These are phyloP conservation scores for Tor tambroides DNA, from an alignment of 2,113 vertebrate species.

Conservation along the genomic window DNA sequence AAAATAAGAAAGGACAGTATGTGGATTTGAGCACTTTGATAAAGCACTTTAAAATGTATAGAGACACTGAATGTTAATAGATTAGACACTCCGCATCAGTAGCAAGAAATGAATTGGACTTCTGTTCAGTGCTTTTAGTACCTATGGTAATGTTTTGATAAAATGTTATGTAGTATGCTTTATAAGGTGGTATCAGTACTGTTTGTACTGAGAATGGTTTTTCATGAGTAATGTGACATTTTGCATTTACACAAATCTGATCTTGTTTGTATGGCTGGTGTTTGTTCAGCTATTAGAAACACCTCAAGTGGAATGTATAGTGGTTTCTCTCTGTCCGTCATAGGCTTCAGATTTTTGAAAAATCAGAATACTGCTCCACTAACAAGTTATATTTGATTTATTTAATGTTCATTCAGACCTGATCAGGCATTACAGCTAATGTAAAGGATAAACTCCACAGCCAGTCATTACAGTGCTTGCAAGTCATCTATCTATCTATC, in stretches of 20 bases:
- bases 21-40: constrained; percentile 8
- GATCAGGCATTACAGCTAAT: background rate
- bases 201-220: background rate
- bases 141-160: background rate
- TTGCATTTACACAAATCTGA: background rate
- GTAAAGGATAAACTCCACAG: constrained; percentile 6
- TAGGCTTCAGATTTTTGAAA: background rate
- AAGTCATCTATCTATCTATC: constrained; percentile 3
- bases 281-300: background rate
- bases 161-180: background rate
- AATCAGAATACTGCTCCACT: background rate
- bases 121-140: background rate
- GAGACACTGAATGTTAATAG: background rate
- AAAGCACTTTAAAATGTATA: background rate
- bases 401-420: background rate
- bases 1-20: background rate
- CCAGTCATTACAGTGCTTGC: background rate
- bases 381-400: background rate
- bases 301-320: background rate
- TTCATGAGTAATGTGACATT: background rate
- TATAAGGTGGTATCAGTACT: background rate
- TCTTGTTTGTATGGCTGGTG: background rate
- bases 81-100: background rate
- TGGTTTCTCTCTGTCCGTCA: background rate
- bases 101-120: background rate